Evolutionary conservation across 2,113 vertebrate genomes (phyloP), one percentile per base, ranked within the genome.

Genomic region (Passer montanus): DNA sequence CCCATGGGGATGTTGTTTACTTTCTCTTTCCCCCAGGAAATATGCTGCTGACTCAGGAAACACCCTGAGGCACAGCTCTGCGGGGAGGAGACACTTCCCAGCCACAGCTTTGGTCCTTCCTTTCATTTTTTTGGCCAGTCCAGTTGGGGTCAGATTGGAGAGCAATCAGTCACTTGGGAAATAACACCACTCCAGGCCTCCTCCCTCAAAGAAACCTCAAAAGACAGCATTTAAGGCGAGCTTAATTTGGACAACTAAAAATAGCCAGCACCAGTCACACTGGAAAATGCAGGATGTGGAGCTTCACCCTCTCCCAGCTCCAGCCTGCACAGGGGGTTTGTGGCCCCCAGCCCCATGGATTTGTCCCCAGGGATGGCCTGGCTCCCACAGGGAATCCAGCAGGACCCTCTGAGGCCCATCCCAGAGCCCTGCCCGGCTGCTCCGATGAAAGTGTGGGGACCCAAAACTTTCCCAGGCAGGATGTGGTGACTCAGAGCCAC

Each of bases 241-340:
- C 95, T 95, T 86, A 92, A 92, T 90, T 90, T 63, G 89, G 94
- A 78, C 90, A 52, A 90, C 96, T 97, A 95, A 96, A 97, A 97
- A 96, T 95, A 96, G 92, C 85, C 76, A 1, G 92, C 91, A 84
- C 93, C 58, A 64, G 94, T 90, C 90, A 92, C 90, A 83, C 69
- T 84, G 83, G 76, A 94, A 93, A 84, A 90, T 3, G 58, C 90
- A 53, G 76, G 87, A 91, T 59, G 82, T 15, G 60, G 83, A 92
- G 74, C 46, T 93, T 60, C 73, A 15, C 53, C 6, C 88, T 56
- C 78, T 9, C 12, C 2, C 41, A 64, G 93, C 88, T 59, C 23
- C 0, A 66, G 60, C 66, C 2, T 3, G 88, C 75, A n/a, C 84
- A 44, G 1, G 58, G 39, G 31, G 5, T 28, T 50, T 49, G n/a